Evolutionary conservation across 2,888 invertebrate species (phyloP).

Genomic region (Platycheirus rosarum): DNA sequence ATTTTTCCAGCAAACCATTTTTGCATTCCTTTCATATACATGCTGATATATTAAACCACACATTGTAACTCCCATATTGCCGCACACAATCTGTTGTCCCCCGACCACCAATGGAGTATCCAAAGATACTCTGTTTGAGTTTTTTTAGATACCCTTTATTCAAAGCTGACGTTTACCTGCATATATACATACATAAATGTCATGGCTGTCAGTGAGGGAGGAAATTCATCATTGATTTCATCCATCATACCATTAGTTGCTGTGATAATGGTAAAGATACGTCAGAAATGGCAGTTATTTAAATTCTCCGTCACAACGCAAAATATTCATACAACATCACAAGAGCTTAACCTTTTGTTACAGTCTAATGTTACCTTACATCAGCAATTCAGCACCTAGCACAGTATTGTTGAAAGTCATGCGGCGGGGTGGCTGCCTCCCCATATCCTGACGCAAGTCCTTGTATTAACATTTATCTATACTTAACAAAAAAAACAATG

Average conservation of each 20-base stretch:
- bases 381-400: background rate
- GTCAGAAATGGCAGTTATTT: constrained; percentile 18
- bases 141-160: no score
- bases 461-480: background rate
- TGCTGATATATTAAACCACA: no score
- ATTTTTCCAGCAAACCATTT: no score
- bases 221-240: constrained; percentile 24
- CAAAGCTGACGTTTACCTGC: no score
- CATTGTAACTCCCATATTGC: no score
- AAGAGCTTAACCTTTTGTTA: constrained; percentile 5
- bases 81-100: no score
- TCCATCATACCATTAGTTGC: constrained; percentile 18
- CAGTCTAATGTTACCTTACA: background rate
- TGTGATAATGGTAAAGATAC: constrained; percentile 15
- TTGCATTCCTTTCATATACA: no score
- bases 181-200: background rate
- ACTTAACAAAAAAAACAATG: no score
- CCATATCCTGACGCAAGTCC: background rate
- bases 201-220: background rate
- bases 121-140: no score
- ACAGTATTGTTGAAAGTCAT: background rate
- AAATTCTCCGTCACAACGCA: constrained; percentile 4
- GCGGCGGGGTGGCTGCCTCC: background rate
- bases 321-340: constrained; percentile 10
- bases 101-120: no score